These are phyloP conservation scores for Tragulus kanchil DNA, from an alignment of 2,113 vertebrate species.

Conservation along the genomic window DNA sequence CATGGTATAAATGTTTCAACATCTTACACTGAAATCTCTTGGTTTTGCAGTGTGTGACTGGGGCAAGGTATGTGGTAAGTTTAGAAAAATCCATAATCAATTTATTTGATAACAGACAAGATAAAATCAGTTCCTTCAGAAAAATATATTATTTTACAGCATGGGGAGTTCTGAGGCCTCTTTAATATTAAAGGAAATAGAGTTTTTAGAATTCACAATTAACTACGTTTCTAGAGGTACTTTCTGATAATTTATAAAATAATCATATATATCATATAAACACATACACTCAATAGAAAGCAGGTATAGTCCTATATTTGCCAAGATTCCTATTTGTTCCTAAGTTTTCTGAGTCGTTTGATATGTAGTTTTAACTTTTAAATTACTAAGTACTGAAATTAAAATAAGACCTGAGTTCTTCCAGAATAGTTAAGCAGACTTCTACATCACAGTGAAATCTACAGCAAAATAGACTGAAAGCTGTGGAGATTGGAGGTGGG, in stretches of 20 bases:
- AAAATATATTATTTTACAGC: conserved; percentile 28
- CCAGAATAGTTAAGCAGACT: background rate
- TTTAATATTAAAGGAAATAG: background rate
- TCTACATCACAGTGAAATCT: background rate
- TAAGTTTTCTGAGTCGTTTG: background rate
- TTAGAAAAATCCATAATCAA: conserved; percentile 13
- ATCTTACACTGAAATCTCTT: background rate
- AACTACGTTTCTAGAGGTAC: background rate
- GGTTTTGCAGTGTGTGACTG: background rate
- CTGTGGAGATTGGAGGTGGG: background rate
- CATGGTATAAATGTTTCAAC: background rate
- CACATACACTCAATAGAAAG: background rate
- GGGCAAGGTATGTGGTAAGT: background rate
- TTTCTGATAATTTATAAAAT: conserved; percentile 7
- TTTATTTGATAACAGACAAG: background rate
- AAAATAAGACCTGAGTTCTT: background rate
- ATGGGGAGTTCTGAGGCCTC: background rate
- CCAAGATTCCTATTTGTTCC: background rate
- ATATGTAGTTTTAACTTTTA: background rate
- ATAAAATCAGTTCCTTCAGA: conserved; percentile 32
- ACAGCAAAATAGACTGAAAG: background rate
- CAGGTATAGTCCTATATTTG: background rate
- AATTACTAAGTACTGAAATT: conserved; percentile 19
- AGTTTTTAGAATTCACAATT: background rate
- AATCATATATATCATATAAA: background rate